Conservation (phyloP, 2,113 vertebrate species). For the Setophaga kirtlandii region DNA sequence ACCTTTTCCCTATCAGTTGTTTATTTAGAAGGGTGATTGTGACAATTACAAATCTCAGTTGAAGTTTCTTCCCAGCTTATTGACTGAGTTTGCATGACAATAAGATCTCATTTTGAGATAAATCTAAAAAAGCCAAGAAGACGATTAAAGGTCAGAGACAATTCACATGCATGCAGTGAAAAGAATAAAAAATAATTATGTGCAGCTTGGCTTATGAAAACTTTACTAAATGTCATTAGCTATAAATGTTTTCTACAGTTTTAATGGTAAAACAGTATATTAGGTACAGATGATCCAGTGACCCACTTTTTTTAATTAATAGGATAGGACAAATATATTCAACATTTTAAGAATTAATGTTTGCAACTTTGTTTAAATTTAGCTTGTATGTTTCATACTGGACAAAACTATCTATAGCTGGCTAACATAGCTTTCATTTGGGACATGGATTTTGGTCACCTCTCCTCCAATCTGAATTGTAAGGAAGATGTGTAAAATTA, state of each 20-base stretch:
- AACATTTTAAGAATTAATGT: background rate
- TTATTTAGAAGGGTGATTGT: background rate
- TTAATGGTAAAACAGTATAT: background rate
- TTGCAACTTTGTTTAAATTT: background rate
- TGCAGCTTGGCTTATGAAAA: background rate
- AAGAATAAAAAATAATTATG: background rate
- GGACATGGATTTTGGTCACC: background rate
- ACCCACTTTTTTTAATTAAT: background rate
- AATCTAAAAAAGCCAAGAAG: background rate
- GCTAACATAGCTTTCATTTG: background rate
- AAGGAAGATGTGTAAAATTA: background rate
- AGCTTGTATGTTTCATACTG: background rate
- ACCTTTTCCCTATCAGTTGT: background rate
- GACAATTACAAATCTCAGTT: background rate
- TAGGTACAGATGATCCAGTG: background rate
- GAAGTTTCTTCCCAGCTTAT: background rate
- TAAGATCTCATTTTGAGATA: background rate
- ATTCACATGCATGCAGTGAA: background rate
- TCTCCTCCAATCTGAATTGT: background rate
- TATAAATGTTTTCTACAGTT: background rate
- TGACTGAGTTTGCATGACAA: background rate
- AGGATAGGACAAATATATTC: background rate
- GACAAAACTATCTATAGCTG: background rate
- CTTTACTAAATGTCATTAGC: background rate
- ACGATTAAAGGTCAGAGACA: background rate